Percentiles rank a stretch among this genome's conserved stretches.
Conservation (phyloP, 2,888 invertebrate species). For the Blastobasis lacticolella region DNA sequence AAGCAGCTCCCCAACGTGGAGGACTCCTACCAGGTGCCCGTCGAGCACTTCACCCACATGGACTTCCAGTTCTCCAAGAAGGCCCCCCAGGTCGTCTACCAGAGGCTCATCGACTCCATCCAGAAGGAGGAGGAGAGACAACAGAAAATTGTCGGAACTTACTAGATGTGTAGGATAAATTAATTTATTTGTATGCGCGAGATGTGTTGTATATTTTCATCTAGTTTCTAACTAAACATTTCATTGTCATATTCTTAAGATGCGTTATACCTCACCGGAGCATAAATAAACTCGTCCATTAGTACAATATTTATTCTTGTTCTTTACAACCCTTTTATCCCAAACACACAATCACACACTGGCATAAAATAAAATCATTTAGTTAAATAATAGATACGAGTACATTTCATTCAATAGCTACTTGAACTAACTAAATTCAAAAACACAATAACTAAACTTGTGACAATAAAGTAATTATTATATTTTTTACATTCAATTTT, state of each 20-base stretch:
- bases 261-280: slow-evolving; percentile 31
- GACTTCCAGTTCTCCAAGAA: slow-evolving; percentile 61
- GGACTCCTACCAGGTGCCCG: slow-evolving; percentile 70
- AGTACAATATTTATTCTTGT: not conserved
- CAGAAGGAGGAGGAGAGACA: slow-evolving; percentile 3
- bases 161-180: slow-evolving; percentile 3
- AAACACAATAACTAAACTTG: too few relatives aligned
- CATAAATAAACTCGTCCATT: slow-evolving; percentile 45
- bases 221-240: slow-evolving; percentile 9
- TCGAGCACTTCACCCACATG: slow-evolving; percentile 58
- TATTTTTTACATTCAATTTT: too few relatives aligned
- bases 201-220: slow-evolving; percentile 7
- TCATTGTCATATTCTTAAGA: slow-evolving; percentile 22
- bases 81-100: slow-evolving; percentile 48
- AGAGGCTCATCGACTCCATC: slow-evolving; percentile 44
- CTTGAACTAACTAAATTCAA: too few relatives aligned
- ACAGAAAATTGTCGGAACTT: not conserved
- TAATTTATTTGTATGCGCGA: slow-evolving; percentile 3
- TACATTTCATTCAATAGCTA: too few relatives aligned
- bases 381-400: too few relatives aligned
- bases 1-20: slow-evolving; percentile 71
- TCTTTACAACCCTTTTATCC: too few relatives aligned
- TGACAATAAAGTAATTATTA: too few relatives aligned
- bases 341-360: too few relatives aligned
- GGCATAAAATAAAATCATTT: too few relatives aligned